Base-by-base conservation (phyloP, 2,113 vertebrate species). In the Perccottus glenii region DNA sequence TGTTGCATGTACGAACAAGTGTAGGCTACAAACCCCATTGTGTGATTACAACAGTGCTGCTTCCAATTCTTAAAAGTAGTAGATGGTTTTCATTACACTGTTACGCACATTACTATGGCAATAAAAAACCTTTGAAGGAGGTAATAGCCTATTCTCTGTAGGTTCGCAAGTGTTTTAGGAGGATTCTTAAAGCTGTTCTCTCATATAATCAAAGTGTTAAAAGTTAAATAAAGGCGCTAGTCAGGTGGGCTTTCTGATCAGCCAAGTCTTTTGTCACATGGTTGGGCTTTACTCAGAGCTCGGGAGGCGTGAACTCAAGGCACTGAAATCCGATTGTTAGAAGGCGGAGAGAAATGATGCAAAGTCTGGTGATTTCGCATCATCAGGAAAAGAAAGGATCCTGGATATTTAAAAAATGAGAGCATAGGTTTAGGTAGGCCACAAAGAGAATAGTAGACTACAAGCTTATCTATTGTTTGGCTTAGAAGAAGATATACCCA, bases 311-410 rank as follows among this genome's bases (percentile, higher is more conserved):
- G 80, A 70, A 71, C 76, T 77, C 81, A 82, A 76, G 74, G 73
- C 61, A 32, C 82, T 81, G 75, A 81, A 90, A 89, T 90, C 86
- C 66, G 89, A 91, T 92, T 90, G 80, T 67, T 80, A 63, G 84
- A 86, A 88, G 90, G 89, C 83, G 88, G 91, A 86, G 86, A 82
- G 60, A 83, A 86, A 85, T 90, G 86, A 92, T 91, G 91, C 85
- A 83, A 92, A 85, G 90, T 92, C 88, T 91, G 49, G 91, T 78
- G 88, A 91, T 69, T 27, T 27, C 3, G 85, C 75, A 88, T 88
- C 88, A 81, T 88, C 53, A 64, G 14, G 14, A 55, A 4, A 6
- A 7, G 6, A 10, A 15, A 9, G 16, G 9, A 16, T 16, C 19
- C 15, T 19, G 9, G 15, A 19, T 10, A 4, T 1, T 10, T 45